Evolutionary conservation across 92 coral and sea anemone species (phyloP), one percentile per base, ranked within the genome.

Genomic region (Epizoanthus ramosus): DNA sequence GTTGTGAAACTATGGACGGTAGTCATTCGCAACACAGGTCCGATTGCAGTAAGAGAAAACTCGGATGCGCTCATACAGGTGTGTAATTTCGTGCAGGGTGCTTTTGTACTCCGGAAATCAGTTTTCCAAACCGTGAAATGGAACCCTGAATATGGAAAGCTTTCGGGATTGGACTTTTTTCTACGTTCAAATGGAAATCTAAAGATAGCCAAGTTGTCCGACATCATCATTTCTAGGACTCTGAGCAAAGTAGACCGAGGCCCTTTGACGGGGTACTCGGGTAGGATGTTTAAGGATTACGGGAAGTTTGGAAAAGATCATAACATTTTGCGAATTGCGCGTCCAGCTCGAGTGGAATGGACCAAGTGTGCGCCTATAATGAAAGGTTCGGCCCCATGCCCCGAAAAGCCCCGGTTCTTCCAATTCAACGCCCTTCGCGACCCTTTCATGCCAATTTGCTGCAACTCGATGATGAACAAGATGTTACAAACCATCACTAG

Each of bases 201-300:
- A 39, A 68, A 69, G 82, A 63, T 77, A 39, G 82, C 82, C 28
- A 77, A 77, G 45, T 70, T 77, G 52, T 61, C 82, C n/a, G 82
- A 77, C 43, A n/a, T 57, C 41, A 16, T 50, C 23, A 21, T 60
- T 77, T 77, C 82, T 41, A 77, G 58, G 9, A 3, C 23, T 6
- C 71, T 77, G 61, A 63, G 37, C 70, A 77, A 37, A 61, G 39
- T 60, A 61, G 82, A 77, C 25, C 41, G 71, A 22, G 71, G 82
- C 12, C 58, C 41, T 60, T 63, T 60, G 6, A 19, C 5, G 6
- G 82, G 82, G 3, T 77, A 60, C 24, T 77, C 82, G 8, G 71
- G 82, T 17, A 33, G 82, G 22, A 60, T 60, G 70, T 77, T 77
- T 21, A 77, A 77, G 39, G 82, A 63, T 17, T 77, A 77, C 28